These are phyloP conservation scores for Caradrina clavipalpis DNA, from an alignment of 2,888 invertebrate species.

Conservation along the genomic window DNA sequence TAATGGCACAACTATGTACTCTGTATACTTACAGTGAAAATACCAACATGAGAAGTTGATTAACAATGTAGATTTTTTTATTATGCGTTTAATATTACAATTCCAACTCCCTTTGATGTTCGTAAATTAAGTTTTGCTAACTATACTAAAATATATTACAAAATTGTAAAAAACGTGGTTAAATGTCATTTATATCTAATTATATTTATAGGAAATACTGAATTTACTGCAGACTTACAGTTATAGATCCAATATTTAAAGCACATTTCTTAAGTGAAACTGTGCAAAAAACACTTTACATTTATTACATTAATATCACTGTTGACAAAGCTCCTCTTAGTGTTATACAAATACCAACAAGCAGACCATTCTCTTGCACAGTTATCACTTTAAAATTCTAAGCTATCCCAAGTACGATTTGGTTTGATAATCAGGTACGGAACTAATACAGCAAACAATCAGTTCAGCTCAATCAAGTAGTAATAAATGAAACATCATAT, in stretches of 20 bases:
- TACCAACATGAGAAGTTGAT: constrained; percentile 68
- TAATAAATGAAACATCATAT: constrained; percentile 55
- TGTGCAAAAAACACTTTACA: constrained; percentile 83
- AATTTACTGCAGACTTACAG: constrained; percentile 82
- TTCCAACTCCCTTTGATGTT: constrained; percentile 76
- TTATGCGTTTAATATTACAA: constrained; percentile 78
- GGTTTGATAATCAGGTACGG: constrained; percentile 67
- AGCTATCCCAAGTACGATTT: constrained; percentile 67
- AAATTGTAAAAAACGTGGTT: constrained; percentile 86
- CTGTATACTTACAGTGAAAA: constrained; percentile 79
- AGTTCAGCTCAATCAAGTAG: constrained; percentile 53
- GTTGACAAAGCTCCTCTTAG: constrained; percentile 83
- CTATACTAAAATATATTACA: constrained; percentile 87
- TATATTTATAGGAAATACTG: constrained; percentile 87
- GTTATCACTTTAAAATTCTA: constrained; percentile 81
- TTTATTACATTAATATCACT: constrained; percentile 84
- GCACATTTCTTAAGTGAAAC: constrained; percentile 83
- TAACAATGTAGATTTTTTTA: constrained; percentile 62
- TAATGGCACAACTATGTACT: constrained; percentile 89
- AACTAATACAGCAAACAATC: constrained; percentile 66
- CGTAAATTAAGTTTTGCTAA: constrained; percentile 85
- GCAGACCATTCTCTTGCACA: constrained; percentile 83
- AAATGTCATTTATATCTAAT: constrained; percentile 83
- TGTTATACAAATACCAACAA: constrained; percentile 72
- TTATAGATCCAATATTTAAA: constrained; percentile 77